Conservation (phyloP, 2,888 invertebrate genomes). For the Meteorus colon region DNA sequence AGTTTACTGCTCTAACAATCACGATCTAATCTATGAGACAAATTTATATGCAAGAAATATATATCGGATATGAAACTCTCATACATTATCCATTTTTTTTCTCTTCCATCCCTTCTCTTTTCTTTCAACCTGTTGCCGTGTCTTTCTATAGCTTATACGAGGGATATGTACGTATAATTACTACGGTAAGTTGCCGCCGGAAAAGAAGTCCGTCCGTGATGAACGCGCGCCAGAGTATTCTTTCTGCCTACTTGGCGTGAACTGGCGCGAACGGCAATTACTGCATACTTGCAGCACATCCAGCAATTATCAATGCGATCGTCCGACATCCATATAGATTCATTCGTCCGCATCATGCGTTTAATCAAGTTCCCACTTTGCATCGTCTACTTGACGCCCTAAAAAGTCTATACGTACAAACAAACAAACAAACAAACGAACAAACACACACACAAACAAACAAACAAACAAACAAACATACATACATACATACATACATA, state of each 20-base stretch:
- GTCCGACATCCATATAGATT: slow-evolving; percentile 50
- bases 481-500: too few species aligned
- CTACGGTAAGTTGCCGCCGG: slow-evolving; percentile 43
- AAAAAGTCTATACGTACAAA: neutral
- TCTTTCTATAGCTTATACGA: neutral
- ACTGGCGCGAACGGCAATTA: slow-evolving; percentile 63
- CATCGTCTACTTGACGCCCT: slow-evolving; percentile 42
- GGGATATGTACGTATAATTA: slow-evolving; percentile 61
- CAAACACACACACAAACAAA: too few species aligned
- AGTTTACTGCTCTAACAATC: too few species aligned
- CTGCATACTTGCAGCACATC: slow-evolving; percentile 62
- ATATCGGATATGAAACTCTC: slow-evolving; percentile 75
- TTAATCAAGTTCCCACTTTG: slow-evolving; percentile 56
- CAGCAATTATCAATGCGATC: slow-evolving; percentile 62
- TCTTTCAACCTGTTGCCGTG: neutral
- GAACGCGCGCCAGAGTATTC: slow-evolving; percentile 72
- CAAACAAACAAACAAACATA: too few species aligned
- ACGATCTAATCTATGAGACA: neutral
- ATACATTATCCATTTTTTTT: neutral
- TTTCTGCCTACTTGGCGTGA: slow-evolving; percentile 60
- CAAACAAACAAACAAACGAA: too few species aligned
- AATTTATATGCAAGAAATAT: slow-evolving; percentile 72
- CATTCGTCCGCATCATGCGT: slow-evolving; percentile 59
- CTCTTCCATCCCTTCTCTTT: neutral
- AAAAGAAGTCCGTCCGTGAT: slow-evolving; percentile 50